A percentile compares a stretch with the other conserved stretches of the same genome.
phyloP scores from a whole-genome alignment of 2,113 vertebrate species.

The Microcebus ravelobensis region DNA sequence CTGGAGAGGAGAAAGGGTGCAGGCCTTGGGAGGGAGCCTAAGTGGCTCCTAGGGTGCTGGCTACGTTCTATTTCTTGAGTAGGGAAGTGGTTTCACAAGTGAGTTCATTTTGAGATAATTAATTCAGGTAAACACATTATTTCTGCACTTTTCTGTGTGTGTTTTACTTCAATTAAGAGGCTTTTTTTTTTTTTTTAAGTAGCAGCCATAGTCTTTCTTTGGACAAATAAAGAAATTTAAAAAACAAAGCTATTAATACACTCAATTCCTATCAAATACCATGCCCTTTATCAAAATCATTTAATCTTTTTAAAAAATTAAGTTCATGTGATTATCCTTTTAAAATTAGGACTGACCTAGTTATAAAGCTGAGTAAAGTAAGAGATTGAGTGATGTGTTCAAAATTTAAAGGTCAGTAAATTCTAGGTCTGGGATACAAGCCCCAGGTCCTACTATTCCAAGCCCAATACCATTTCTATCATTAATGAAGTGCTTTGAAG shows the following conservation, averaged over 20 bases:
- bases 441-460: not conserved
- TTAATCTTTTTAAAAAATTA: not conserved
- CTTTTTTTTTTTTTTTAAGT: not conserved
- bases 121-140: not conserved
- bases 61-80: not conserved
- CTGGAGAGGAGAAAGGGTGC: no score
- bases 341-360: not conserved
- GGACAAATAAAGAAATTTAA: not conserved
- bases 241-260: not conserved
- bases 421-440: not conserved
- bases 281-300: slow-evolving; percentile 28
- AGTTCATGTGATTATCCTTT: not conserved
- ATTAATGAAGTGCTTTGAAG: not conserved
- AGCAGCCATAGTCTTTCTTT: not conserved
- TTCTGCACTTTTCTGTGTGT: not conserved
- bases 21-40: no score
- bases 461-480: not conserved
- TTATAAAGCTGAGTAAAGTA: slow-evolving; percentile 42
- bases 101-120: slow-evolving; percentile 43
- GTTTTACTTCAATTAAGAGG: not conserved
- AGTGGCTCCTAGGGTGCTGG: not conserved
- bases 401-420: not conserved
- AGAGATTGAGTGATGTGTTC: not conserved
- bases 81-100: not conserved
- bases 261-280: slow-evolving; percentile 6